These are phyloP conservation scores for Eristalinus aeneus DNA, from an alignment of 2,888 invertebrate species.

Conservation along the genomic window DNA sequence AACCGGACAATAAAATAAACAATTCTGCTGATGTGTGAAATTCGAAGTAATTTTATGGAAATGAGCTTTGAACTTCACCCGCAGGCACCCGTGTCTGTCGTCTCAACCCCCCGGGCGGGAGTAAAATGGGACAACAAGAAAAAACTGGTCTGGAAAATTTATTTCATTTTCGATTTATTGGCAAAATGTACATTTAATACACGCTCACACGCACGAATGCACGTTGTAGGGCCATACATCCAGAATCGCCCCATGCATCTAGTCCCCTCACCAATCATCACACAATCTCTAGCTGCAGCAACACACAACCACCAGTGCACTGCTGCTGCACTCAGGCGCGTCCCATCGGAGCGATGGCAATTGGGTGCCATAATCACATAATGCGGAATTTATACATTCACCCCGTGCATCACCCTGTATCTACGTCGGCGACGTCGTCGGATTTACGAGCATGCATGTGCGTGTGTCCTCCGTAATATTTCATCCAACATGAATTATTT, in stretches of 20 bases:
- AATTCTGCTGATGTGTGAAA: slow-evolving; percentile 60
- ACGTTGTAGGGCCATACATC: slow-evolving; percentile 15
- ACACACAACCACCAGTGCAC: slow-evolving; percentile 53
- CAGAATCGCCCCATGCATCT: slow-evolving; percentile 40
- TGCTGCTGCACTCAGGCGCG: slow-evolving; percentile 23
- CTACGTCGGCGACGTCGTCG: slow-evolving; percentile 3
- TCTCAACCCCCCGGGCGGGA: no score
- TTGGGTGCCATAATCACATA: slow-evolving; percentile 71
- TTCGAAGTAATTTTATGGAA: slow-evolving; percentile 60
- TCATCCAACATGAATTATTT: slow-evolving; percentile 70
- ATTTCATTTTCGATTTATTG: slow-evolving; percentile 68
- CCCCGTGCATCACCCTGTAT: slow-evolving; percentile 63
- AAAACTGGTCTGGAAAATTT: slow-evolving; percentile 49
- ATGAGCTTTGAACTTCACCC: slow-evolving; percentile 37
- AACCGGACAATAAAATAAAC: slow-evolving; percentile 55
- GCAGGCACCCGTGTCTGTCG: no score
- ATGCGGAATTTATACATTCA: slow-evolving; percentile 69
- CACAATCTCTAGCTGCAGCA: slow-evolving; percentile 61
- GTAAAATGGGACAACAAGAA: slow-evolving; percentile 7
- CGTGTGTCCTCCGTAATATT: slow-evolving; percentile 55
- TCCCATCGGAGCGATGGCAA: slow-evolving; percentile 47
- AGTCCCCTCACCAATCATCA: slow-evolving; percentile 61
- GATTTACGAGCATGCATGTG: slow-evolving; percentile 30
- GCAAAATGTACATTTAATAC: slow-evolving; percentile 59
- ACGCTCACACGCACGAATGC: slow-evolving; percentile 45